Conservation (phyloP, 2,888 invertebrate genomes). For the Synergus itoensis region DNA sequence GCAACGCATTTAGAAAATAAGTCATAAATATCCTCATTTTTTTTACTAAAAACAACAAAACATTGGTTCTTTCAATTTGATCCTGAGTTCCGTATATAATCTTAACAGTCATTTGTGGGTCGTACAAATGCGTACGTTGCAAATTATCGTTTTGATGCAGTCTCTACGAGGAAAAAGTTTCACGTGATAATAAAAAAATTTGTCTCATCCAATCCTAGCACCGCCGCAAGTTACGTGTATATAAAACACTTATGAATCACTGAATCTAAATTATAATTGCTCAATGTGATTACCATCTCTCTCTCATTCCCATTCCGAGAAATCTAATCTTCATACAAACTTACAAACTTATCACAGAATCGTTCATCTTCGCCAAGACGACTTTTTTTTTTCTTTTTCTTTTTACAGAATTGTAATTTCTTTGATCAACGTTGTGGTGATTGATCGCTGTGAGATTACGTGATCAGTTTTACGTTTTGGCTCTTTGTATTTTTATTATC, state of each 20-base stretch:
- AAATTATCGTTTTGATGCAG: neutral
- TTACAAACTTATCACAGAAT: conserved; percentile 26
- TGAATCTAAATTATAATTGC: conserved; percentile 32
- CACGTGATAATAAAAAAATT: conserved; percentile 18
- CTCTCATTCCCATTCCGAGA: conserved; percentile 22
- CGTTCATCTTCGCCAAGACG: conserved; percentile 12
- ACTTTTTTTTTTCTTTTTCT: conserved; percentile 16
- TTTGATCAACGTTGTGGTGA: neutral
- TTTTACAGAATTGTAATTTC: conserved; percentile 28
- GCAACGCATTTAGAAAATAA: neutral
- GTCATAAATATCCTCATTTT: neutral
- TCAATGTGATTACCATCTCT: neutral
- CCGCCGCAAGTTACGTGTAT: neutral
- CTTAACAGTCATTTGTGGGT: neutral
- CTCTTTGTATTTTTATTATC: neutral
- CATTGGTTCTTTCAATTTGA: neutral
- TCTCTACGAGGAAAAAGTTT: conserved; percentile 11
- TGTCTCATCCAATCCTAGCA: neutral
- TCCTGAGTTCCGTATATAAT: too few relatives aligned
- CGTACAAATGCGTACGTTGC: neutral
- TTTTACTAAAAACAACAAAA: neutral
- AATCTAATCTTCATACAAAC: conserved; percentile 7
- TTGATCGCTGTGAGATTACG: neutral
- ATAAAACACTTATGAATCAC: conserved; percentile 12
- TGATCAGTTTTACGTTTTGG: conserved; percentile 15